Evolutionary conservation across 2,797 vertebrate species (phyloP), one percentile per base, ranked within the genome.

Genomic region (Neopelma chrysocephalum): DNA sequence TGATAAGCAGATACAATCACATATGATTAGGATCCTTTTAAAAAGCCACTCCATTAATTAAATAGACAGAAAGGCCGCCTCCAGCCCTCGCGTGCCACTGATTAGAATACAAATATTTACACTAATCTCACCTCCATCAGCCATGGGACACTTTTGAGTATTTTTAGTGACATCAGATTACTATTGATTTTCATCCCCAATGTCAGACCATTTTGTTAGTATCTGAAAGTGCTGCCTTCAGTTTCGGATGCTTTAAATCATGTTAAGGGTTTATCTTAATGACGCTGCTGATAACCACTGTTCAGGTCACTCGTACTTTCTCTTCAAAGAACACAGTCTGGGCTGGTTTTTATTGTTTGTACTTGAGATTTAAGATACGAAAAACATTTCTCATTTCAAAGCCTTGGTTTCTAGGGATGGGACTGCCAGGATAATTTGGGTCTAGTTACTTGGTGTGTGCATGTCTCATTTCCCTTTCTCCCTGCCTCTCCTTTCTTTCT

Each of bases 21-120:
- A 97, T 97, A 97, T 98, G 98, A 98, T 98, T 98, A 98, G 98
- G 98, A 98, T 98, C 98, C 98, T 98, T 98, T 98, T 98, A 97
- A 98, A 98, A 98, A 98, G 97, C 98, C 97, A 98, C 98, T 98
- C 98, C 98, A 98, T 98, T 98, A 98, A 98, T 98, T 98, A 98
- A 97, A 96, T 97, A 98, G 98, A 98, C 98, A 98, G 97, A 98
- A 97, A 97, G 98, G 97, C 97, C 95, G 97, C 98, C 97, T 98
- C 95, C 96, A 97, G 97, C 91, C 96, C 96, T 97, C 97, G 88
- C 96, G 92, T 97, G 97, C 97, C 96, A 97, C 97, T 96, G 97
- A 97, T 97, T 96, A 97, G 98, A 98, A 97, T 98, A 97, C 97
- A 97, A 97, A 98, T 97, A 97, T 97, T 97, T 97, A 97, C 97